Evolutionary conservation across 2,888 invertebrate species (phyloP).

Genomic region (Pycnomerus fuliginosus): DNA sequence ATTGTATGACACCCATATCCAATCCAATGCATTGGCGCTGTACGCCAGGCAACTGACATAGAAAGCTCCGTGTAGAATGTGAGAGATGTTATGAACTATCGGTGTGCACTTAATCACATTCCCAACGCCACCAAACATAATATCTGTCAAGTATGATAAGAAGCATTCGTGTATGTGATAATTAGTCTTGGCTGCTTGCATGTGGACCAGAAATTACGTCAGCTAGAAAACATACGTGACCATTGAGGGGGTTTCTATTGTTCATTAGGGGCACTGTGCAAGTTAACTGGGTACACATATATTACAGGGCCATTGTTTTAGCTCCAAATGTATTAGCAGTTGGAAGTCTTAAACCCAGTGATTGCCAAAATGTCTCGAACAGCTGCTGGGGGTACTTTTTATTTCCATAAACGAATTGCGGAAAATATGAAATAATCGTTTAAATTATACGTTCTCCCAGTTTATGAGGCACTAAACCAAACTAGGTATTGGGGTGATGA

Average conservation of each 20-base stretch:
- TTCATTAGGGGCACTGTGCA: slow-evolving; percentile 32
- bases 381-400: not conserved
- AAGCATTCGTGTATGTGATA: slow-evolving; percentile 53
- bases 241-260: slow-evolving; percentile 24
- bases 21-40: slow-evolving; percentile 46
- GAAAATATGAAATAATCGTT: not conserved
- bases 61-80: slow-evolving; percentile 39
- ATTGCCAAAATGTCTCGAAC: slow-evolving; percentile 16
- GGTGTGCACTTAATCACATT: slow-evolving; percentile 39
- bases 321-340: slow-evolving; percentile 41
- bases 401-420: not conserved
- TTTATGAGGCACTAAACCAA: too few species aligned
- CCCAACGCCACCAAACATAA: slow-evolving; percentile 43
- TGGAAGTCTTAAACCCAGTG: slow-evolving; percentile 31
- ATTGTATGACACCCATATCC: slow-evolving; percentile 35
- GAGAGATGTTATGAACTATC: slow-evolving; percentile 25
- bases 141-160: slow-evolving; percentile 54
- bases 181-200: slow-evolving; percentile 49
- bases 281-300: slow-evolving; percentile 47
- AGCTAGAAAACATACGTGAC: slow-evolving; percentile 27
- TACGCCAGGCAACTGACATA: slow-evolving; percentile 44
- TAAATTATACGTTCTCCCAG: too few species aligned
- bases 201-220: slow-evolving; percentile 39
- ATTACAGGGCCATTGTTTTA: slow-evolving; percentile 49
- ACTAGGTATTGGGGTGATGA: too few species aligned